Base-by-base conservation (phyloP, 2,888 invertebrate species). In the Tineola bisselliella region DNA sequence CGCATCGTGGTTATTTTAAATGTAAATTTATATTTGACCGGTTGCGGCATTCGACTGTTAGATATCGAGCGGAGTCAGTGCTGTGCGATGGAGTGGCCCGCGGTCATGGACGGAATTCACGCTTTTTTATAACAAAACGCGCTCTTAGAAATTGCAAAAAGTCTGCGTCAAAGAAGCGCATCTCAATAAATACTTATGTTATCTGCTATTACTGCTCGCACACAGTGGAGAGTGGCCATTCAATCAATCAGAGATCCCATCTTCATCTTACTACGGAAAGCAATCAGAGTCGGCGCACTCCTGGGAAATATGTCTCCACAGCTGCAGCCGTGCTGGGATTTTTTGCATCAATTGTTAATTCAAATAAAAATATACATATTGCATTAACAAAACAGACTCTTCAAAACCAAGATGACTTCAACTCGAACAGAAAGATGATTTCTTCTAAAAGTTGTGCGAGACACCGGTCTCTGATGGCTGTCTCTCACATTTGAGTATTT, bases 251-350 rank as follows among this genome's bases (percentile, higher is more conserved):
- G n/a, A n/a, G n/a, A n/a, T n/a, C n/a, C n/a, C n/a, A n/a, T n/a
- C n/a, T n/a, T n/a, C n/a, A n/a, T n/a, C n/a, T n/a, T n/a, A n/a
- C n/a, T n/a, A n/a, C n/a, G n/a, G n/a, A 54, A 54, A 54, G 54
- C 54, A 54, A 54, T 54, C 54, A 25, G 54, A 18, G 54, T 18
- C 25, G 54, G 18, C 54, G 54, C 25, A 18, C 54, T 54, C 54
- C 25, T 54, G 54, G 54, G 54, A 54, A 54, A 54, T 54, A 48
- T n/a, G n/a, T n/a, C n/a, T n/a, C n/a, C n/a, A n/a, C n/a, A n/a
- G n/a, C n/a, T n/a, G n/a, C n/a, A n/a, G n/a, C n/a, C n/a, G n/a
- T n/a, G n/a, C n/a, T n/a, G n/a, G n/a, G n/a, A n/a, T n/a, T n/a
- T n/a, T n/a, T n/a, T n/a, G n/a, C n/a, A n/a, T n/a, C n/a, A n/a